Percentiles rank a stretch among this genome's conserved stretches.
phyloP scores from a whole-genome alignment of 2,113 vertebrate species.

The Lampris incognitus region DNA sequence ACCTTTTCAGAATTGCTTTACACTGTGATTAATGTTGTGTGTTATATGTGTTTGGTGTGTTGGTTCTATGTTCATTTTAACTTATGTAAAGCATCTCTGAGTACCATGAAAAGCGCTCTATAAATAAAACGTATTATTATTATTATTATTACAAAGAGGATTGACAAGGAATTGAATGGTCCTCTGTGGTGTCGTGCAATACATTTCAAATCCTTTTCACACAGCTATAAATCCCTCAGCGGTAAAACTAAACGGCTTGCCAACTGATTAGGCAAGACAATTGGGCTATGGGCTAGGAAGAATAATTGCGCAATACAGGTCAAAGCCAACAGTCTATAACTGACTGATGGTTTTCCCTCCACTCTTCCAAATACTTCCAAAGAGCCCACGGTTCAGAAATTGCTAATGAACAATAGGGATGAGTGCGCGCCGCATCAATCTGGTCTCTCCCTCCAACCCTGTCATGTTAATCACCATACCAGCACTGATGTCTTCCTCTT shows the following conservation, averaged over 20 bases:
- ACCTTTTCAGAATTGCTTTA: no score
- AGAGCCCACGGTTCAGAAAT: constrained; percentile 53
- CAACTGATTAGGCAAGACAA: constrained; percentile 45
- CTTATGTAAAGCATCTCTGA: no score
- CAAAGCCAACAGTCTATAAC: constrained; percentile 47
- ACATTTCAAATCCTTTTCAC: constrained; percentile 9
- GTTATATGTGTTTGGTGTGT: no score
- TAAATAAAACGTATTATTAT: no score
- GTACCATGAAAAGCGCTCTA: no score
- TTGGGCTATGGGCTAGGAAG: constrained; percentile 38
- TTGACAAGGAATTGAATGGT: not conserved
- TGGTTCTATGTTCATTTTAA: no score
- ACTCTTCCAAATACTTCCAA: constrained; percentile 44
- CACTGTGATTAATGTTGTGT: no score
- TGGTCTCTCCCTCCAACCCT: constrained; percentile 28
- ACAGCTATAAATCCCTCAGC: constrained; percentile 36
- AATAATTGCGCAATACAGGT: constrained; percentile 46
- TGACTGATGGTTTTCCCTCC: constrained; percentile 51
- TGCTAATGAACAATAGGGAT: constrained; percentile 54
- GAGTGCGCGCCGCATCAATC: constrained; percentile 43
- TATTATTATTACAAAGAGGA: not conserved
- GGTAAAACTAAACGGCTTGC: constrained; percentile 45
- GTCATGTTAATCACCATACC: constrained; percentile 51
- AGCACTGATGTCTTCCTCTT: constrained; percentile 41
- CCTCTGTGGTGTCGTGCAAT: not conserved